Evolutionary conservation across 2,888 invertebrate species (phyloP), one percentile per base, ranked within the genome.

Genomic region (Cryptops parisi): DNA sequence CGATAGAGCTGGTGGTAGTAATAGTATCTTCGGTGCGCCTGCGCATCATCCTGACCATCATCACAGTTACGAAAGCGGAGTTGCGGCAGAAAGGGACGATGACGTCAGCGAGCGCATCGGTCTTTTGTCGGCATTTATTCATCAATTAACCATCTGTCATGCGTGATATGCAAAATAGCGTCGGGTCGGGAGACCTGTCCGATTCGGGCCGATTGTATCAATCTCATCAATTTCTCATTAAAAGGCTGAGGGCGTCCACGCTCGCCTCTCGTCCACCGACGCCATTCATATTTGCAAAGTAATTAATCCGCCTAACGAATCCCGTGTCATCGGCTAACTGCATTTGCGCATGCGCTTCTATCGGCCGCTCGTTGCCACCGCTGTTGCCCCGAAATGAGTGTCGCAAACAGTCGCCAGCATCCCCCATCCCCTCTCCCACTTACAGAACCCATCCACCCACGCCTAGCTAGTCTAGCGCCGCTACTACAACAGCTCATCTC

Each of bases 121-220:
- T 19, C 19, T 19, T 12, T 12, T 19, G n/a, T n/a, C n/a, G 43
- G 43, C 43, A 41, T 41, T 41, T 41, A 41, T 41, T 41, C 43
- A 41, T 41, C 43, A 41, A 41, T 41, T 41, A 41, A 41, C n/a
- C 43, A 41, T 41, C 43, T 19, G 19, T 19, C 43, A 41, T n/a
- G 19, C 43, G 19, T 19, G 19, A 41, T 41, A 41, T 41, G 43
- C 43, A 41, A 41, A 41, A 15, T 12, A 12, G 38, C 38, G 43
- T 15, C 6, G 19, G 43, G 19, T 33, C 33, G 43, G 43, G 6
- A 19, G 43, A 19, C 43, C 17, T 41, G n/a, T 41, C 43, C 43
- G 12, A 19, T 41, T 19, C 38, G 43, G 5, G 19, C 12, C 43
- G 43, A 19, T 12, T n/a, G 9, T 17, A 41, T 12, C 12, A 12